These are phyloP conservation scores for Oreochromis spilurus DNA, from an alignment of 2,113 vertebrate species.

Conservation along the genomic window DNA sequence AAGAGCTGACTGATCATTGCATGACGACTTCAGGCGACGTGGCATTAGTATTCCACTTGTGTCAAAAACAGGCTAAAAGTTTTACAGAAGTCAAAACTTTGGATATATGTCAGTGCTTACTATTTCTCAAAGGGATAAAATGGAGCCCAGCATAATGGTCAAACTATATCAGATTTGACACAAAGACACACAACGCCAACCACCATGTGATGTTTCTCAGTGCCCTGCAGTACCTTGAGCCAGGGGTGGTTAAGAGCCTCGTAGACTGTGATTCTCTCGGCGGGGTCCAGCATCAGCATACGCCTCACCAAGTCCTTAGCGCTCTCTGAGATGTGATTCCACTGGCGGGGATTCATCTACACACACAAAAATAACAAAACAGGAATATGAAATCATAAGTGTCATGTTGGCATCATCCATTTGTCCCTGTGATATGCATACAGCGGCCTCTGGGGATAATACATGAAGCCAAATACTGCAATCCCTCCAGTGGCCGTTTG, in stretches of 20 bases:
- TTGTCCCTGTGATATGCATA: background rate
- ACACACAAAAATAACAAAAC: background rate
- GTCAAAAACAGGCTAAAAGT: background rate
- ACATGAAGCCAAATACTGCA: background rate
- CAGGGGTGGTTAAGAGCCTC: constrained; percentile 98
- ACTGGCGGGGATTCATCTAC: constrained; percentile 98
- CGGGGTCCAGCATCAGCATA: constrained; percentile 98
- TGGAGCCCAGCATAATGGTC: background rate
- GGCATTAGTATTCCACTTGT: background rate
- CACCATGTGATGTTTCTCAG: background rate
- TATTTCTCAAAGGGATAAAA: background rate
- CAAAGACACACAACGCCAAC: background rate
- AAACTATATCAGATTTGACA: background rate
- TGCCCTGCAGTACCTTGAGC: constrained; percentile 82
- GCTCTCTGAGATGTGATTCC: constrained; percentile 98
- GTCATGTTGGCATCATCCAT: background rate
- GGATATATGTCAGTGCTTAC: background rate
- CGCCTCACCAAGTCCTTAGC: constrained; percentile 98
- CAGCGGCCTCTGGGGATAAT: background rate
- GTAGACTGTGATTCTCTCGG: constrained; percentile 98
- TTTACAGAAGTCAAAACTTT: background rate
- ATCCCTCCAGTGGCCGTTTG: background rate
- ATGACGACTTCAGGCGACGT: background rate
- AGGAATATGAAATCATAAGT: background rate
- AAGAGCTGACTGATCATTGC: background rate